phyloP scores from a whole-genome alignment of 1,140 invertebrate genomes.

The Bombyx mandarina region DNA sequence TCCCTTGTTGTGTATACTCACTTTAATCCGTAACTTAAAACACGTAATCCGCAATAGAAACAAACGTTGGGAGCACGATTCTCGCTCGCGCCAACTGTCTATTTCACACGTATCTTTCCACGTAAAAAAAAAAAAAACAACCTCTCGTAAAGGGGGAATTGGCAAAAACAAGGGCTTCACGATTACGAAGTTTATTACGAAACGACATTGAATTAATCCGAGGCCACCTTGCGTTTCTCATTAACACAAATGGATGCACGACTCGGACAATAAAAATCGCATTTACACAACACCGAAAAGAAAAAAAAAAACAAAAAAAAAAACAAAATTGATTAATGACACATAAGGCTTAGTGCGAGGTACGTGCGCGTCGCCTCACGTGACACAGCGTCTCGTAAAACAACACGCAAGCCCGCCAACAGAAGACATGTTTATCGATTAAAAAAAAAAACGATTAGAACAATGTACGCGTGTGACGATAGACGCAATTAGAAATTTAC shows the following conservation, averaged over 20 bases:
- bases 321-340: constrained; percentile 56
- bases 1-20: too few species aligned
- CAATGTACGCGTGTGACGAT: constrained; percentile 10
- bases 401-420: constrained; percentile 1
- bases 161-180: constrained; percentile 9
- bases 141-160: not conserved
- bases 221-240: constrained; percentile 58
- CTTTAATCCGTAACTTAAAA: too few species aligned
- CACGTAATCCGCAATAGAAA: too few species aligned
- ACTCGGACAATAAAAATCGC: constrained; percentile 64
- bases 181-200: constrained; percentile 32
- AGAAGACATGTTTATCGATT: too few species aligned
- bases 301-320: constrained; percentile 27
- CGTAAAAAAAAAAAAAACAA: not conserved
- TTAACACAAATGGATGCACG: constrained; percentile 60
- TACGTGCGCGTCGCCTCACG: not conserved
- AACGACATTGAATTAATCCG: constrained; percentile 59
- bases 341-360: constrained; percentile 26
- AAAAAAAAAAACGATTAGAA: too few species aligned
- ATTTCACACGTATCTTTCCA: not conserved
- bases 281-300: constrained; percentile 41
- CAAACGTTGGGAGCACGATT: too few species aligned
- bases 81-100: not conserved
- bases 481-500: constrained; percentile 1
- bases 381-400: constrained; percentile 1